Percentiles rank a stretch among this genome's conserved stretches.
Conservation (phyloP, 2,888 invertebrate species). For the Leptinotarsa haldemani region DNA sequence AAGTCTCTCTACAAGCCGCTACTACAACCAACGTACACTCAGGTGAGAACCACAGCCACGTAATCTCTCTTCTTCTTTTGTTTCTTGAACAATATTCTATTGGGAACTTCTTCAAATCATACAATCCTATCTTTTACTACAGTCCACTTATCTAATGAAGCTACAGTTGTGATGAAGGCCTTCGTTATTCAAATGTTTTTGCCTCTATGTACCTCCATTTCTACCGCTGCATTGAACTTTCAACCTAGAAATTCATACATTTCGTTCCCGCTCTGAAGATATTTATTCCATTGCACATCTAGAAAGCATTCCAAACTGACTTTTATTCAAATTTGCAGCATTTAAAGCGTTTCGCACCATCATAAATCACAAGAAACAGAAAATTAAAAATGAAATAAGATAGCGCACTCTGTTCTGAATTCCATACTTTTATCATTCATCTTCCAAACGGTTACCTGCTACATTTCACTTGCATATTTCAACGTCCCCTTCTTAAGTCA, state of each 20-base stretch:
- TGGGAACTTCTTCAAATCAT: too few relatives aligned
- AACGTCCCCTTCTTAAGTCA: slow-evolving; percentile 11
- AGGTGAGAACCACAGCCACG: too few relatives aligned
- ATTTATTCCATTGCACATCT: slow-evolving; percentile 11
- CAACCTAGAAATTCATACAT: slow-evolving; percentile 4
- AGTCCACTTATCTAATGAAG: too few relatives aligned
- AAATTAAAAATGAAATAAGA: slow-evolving; percentile 57
- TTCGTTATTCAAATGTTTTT: too few relatives aligned
- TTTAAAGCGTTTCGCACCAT: slow-evolving; percentile 44
- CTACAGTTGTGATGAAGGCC: too few relatives aligned
- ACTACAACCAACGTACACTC: too few relatives aligned
- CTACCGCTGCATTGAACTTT: neutral
- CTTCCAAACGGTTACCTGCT: slow-evolving; percentile 58
- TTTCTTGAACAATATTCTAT: too few relatives aligned
- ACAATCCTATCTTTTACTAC: too few relatives aligned
- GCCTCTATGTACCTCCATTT: neutral
- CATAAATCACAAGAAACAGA: slow-evolving; percentile 51
- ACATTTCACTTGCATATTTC: slow-evolving; percentile 45
- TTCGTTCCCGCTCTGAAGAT: slow-evolving; percentile 1
- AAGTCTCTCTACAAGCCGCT: too few relatives aligned
- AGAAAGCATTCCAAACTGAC: slow-evolving; percentile 27
- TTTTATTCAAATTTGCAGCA: slow-evolving; percentile 47
- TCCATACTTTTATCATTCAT: slow-evolving; percentile 58
- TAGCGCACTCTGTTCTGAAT: slow-evolving; percentile 48
- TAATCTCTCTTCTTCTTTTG: too few relatives aligned